phyloP scores from a whole-genome alignment of 2,888 invertebrate species.

The Bellardia pandia region DNA sequence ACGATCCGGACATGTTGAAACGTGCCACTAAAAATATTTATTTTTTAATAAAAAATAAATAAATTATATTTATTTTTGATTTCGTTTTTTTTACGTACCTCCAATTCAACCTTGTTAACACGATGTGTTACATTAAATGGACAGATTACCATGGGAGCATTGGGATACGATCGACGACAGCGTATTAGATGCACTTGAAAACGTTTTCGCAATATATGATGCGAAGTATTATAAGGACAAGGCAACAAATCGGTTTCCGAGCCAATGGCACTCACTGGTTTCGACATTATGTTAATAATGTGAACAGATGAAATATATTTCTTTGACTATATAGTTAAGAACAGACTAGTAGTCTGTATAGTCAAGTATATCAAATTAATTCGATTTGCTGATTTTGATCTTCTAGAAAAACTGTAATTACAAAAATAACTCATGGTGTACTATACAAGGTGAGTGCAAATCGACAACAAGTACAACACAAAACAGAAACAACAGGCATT shows the following conservation, averaged over 20 bases:
- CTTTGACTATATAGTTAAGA: too few species aligned
- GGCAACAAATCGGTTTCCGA: slow-evolving; percentile 80
- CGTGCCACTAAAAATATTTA: slow-evolving; percentile 74
- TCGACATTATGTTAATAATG: slow-evolving; percentile 23
- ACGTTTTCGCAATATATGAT: slow-evolving; percentile 73
- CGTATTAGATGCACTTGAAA: slow-evolving; percentile 75
- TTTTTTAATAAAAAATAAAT: too few species aligned
- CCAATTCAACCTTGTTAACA: slow-evolving; percentile 72
- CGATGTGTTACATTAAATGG: slow-evolving; percentile 75
- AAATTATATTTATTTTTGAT: neutral
- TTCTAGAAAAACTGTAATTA: neutral
- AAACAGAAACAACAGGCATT: too few species aligned
- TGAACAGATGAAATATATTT: neutral
- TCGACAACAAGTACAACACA: too few species aligned
- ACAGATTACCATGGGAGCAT: slow-evolving; percentile 68
- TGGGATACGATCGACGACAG: slow-evolving; percentile 73
- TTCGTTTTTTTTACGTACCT: slow-evolving; percentile 59
- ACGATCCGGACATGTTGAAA: slow-evolving; percentile 73
- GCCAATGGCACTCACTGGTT: slow-evolving; percentile 66
- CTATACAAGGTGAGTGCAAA: too few species aligned
- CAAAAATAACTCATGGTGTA: slow-evolving; percentile 54
- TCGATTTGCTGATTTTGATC: neutral
- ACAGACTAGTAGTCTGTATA: too few species aligned
- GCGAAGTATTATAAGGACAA: slow-evolving; percentile 86
- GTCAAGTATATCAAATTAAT: too few species aligned